Evolutionary conservation across 1,140 invertebrate genomes (phyloP).

Genomic region (Lordiphosa stackelbergi): DNA sequence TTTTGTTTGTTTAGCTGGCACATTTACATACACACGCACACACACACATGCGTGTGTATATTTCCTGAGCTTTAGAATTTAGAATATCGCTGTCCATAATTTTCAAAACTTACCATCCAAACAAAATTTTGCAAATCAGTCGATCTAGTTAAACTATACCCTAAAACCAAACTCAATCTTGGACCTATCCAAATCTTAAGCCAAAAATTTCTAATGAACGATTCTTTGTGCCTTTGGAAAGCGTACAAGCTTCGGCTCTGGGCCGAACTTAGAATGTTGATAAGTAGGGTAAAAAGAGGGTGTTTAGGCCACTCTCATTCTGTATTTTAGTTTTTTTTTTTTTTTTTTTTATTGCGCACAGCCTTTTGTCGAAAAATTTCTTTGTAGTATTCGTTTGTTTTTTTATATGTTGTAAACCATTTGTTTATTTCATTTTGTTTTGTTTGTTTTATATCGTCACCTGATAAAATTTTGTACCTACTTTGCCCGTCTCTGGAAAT

Average conservation of each 20-base stretch:
- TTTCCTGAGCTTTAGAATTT: conserved; percentile 52
- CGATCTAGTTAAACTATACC: conserved; percentile 12
- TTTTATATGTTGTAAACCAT: conserved; percentile 33
- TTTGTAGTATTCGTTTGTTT: conserved; percentile 19
- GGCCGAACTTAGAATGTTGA: not conserved
- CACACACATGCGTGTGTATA: conserved; percentile 2
- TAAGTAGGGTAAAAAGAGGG: not conserved
- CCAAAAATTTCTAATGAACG: conserved; percentile 19
- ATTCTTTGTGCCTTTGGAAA: not conserved
- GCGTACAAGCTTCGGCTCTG: too few species aligned
- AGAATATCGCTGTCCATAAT: conserved; percentile 30
- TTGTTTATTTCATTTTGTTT: conserved; percentile 21
- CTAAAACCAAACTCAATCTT: conserved; percentile 4
- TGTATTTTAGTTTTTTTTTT: conserved; percentile 14
- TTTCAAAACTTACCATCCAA: conserved; percentile 1
- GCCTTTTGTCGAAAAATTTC: conserved; percentile 59
- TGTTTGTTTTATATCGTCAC: conserved; percentile 43
- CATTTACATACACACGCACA: not conserved
- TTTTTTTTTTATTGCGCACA: conserved; percentile 53
- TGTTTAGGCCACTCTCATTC: conserved; percentile 1
- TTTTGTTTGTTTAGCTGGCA: conserved; percentile 8
- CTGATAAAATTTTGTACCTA: conserved; percentile 73
- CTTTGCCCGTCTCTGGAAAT: conserved; percentile 42
- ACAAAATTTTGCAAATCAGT: conserved; percentile 31
- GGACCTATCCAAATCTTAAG: conserved; percentile 4